Percentiles rank a stretch among this genome's conserved stretches.
These are phyloP conservation scores for Gastrophysa polygoni DNA, from an alignment of 2,888 invertebrate species.

Conservation along the genomic window DNA sequence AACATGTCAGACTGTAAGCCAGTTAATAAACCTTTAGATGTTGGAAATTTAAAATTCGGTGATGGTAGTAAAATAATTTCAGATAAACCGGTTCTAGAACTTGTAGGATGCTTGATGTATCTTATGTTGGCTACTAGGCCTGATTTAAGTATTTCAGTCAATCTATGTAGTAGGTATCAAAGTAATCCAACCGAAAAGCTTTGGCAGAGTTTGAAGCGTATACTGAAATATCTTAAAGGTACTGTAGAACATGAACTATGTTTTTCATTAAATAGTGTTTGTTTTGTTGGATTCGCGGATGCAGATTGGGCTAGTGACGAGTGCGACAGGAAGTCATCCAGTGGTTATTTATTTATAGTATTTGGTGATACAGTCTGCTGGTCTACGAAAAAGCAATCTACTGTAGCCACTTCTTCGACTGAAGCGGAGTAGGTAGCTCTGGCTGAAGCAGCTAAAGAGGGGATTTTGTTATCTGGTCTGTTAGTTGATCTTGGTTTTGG, in stretches of 20 bases:
- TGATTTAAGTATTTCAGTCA: background rate
- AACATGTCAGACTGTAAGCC: conserved; percentile 42
- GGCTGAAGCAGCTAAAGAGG: too few species aligned
- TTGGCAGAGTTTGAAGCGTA: background rate
- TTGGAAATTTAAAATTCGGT: too few species aligned
- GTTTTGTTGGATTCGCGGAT: conserved; percentile 10
- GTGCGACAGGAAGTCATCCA: conserved; percentile 57
- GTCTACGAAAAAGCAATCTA: conserved; percentile 19
- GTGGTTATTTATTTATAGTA: conserved; percentile 42
- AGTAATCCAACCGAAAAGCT: background rate
- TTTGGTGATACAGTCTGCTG: conserved; percentile 47
- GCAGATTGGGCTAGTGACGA: conserved; percentile 15
- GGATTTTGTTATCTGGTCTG: too few species aligned
- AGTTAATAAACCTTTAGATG: too few species aligned
- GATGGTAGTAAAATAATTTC: too few species aligned
- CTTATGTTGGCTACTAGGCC: background rate
- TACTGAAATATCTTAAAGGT: background rate
- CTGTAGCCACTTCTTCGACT: too few species aligned
- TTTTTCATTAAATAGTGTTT: too few species aligned
- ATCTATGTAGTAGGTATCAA: background rate
- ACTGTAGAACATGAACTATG: background rate
- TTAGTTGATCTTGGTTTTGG: too few species aligned
- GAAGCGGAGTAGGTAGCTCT: too few species aligned
- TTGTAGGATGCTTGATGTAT: conserved; percentile 1
- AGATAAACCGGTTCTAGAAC: too few species aligned